Evolutionary conservation across 2,888 invertebrate genomes (phyloP), one percentile per base, ranked within the genome.

Genomic region (Diogma glabrata): DNA sequence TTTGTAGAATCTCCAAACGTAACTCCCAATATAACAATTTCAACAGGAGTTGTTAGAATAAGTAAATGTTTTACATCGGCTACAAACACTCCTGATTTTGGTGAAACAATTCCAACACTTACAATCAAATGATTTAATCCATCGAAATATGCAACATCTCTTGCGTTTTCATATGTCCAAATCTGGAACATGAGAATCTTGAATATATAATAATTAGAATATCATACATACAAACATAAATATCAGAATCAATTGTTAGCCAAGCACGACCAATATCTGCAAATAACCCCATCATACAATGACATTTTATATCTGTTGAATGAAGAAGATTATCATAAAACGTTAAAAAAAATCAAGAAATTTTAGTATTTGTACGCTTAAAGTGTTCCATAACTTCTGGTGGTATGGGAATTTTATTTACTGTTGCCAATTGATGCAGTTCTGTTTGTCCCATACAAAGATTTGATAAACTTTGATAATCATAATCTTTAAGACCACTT

Each of bases 231-330:
- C 58, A 57, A 28, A 96, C 81, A 73, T 94, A 99, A 59, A 99
- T 87, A 72, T 96, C 94, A 61, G 92, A 94, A 66, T 99, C 99
- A 59, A 99, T 91, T 5, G 94, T 91, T 51, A 99, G 73, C 96
- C 96, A 99, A 0, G 96, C 96, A 63, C 97, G 76, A 51, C 86
- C 87, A 58, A 99, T 94, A 69, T 93, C 94, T 52, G 95, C 87
- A 72, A 99, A 96, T 8, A 99, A 74, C 3, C 99, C 99, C 92
- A 97, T 95, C 74, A 89, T 82, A 66, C 92, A 95, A 64, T 93
- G 90, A 59, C 90, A 91, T 71, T 94, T 93, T 77, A 95, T 89
- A 72, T 91, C 93, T 93, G 67, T 55, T 59, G 49, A 20, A 9
- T 16, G 45, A 33, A 9, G 23, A 22, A 8, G 48, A 52, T 50